These are phyloP conservation scores for Gymnocheta viridis DNA, from an alignment of 2,888 invertebrate genomes.

Conservation along the genomic window DNA sequence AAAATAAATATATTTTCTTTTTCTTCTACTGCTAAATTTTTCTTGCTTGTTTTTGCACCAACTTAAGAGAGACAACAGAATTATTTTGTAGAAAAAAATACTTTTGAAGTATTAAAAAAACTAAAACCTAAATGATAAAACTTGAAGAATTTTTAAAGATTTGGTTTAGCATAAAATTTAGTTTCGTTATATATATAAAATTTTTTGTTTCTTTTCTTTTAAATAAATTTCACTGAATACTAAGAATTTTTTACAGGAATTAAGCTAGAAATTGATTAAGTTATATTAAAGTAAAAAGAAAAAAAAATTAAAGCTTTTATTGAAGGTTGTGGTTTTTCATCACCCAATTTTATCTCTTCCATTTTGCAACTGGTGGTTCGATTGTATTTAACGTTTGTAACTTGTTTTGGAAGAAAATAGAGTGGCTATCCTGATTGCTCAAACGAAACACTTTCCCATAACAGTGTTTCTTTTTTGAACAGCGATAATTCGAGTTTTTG, in stretches of 20 bases:
- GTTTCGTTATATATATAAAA: neutral
- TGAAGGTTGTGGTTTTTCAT: no score
- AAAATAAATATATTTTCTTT: constrained; percentile 25
- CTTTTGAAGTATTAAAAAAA: neutral
- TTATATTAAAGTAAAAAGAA: no score
- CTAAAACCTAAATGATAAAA: neutral
- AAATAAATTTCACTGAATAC: neutral
- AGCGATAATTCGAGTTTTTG: no score
- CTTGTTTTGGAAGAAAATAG: no score
- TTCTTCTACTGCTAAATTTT: neutral
- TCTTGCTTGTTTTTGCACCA: neutral
- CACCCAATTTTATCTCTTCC: no score
- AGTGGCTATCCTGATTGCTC: no score
- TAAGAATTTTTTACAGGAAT: neutral
- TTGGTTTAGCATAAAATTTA: neutral
- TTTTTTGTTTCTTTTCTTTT: neutral
- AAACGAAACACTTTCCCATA: no score
- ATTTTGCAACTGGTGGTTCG: no score
- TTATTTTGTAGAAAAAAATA: constrained; percentile 6
- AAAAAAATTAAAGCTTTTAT: no score
- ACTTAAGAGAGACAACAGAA: neutral
- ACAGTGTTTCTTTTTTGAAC: no score
- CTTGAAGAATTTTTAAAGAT: constrained; percentile 7
- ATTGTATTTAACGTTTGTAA: no score
- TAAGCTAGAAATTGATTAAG: neutral